Evolutionary conservation across 35 echinoderm and acorn worm species (phyloP).

Genomic region (Stichopus chloronotus): DNA sequence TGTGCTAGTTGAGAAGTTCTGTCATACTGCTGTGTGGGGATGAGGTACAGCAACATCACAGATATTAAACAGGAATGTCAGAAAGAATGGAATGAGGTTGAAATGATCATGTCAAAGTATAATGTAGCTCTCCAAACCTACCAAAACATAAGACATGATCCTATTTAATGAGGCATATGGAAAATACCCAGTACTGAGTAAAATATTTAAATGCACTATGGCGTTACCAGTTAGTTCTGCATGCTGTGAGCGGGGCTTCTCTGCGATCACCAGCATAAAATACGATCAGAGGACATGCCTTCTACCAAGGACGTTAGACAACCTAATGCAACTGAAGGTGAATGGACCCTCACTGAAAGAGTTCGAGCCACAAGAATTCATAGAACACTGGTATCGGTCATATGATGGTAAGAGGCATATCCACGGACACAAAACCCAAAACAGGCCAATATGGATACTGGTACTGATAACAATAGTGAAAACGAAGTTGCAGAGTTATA

Average conservation of each 20-base stretch:
- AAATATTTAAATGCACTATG: conserved; percentile 26
- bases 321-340: conserved; percentile 21
- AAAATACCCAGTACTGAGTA: conserved; percentile 21
- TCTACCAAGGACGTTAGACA: conserved; percentile 13
- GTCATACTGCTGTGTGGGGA: conserved; percentile 16
- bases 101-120: conserved; percentile 30
- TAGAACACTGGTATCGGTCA: conserved; percentile 19
- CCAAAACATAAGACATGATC: neutral
- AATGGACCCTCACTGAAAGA: conserved; percentile 31
- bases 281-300: conserved; percentile 25
- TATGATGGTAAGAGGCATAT: neutral
- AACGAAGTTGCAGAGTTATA: conserved; percentile 10
- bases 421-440: neutral
- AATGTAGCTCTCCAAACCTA: conserved; percentile 21
- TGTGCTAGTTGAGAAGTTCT: conserved; percentile 26
- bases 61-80: conserved; percentile 28
- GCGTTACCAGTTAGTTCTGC: conserved; percentile 7
- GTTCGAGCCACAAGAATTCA: neutral
- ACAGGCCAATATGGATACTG: conserved; percentile 1
- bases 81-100: conserved; percentile 25
- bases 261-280: conserved; percentile 38
- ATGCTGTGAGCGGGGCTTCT: conserved; percentile 40
- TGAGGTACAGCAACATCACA: conserved; percentile 22
- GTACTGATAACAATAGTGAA: neutral
- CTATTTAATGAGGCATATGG: conserved; percentile 29